Conservation (phyloP, 2,797 vertebrate species). For the Eulemur mongoz region DNA sequence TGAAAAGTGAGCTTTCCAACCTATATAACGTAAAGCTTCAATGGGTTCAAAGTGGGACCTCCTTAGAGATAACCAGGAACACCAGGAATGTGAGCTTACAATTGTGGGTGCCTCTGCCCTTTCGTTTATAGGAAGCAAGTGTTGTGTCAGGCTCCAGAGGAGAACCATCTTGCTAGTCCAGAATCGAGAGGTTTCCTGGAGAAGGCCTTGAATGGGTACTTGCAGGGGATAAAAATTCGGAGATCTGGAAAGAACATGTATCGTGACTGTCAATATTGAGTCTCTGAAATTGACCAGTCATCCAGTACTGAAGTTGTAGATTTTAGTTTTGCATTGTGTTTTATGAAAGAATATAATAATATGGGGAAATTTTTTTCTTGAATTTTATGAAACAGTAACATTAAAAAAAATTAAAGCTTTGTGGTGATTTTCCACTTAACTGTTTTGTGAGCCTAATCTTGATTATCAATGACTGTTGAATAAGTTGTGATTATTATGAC, state of each 20-base stretch:
- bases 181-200: not conserved
- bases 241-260: not conserved
- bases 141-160: not conserved
- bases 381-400: not conserved
- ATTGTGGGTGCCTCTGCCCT: not conserved
- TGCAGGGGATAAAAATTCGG: not conserved
- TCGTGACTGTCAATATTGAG: not conserved
- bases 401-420: not conserved
- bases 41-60: not conserved
- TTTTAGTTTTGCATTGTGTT: not conserved
- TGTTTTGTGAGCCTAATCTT: not conserved
- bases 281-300: not conserved
- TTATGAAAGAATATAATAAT: not conserved
- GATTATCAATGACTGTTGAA: not conserved
- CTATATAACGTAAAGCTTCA: not conserved
- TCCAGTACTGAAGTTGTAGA: not conserved
- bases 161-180: not conserved
- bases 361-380: not conserved
- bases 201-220: not conserved
- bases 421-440: not conserved
- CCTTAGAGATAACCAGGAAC: not conserved
- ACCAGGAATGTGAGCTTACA: not conserved
- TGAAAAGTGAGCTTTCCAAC: not conserved
- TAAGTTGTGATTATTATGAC: not conserved
- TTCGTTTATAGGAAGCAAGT: not conserved